Base-by-base conservation (phyloP, 2,113 vertebrate species). In the Hydrochoerus hydrochaeris region DNA sequence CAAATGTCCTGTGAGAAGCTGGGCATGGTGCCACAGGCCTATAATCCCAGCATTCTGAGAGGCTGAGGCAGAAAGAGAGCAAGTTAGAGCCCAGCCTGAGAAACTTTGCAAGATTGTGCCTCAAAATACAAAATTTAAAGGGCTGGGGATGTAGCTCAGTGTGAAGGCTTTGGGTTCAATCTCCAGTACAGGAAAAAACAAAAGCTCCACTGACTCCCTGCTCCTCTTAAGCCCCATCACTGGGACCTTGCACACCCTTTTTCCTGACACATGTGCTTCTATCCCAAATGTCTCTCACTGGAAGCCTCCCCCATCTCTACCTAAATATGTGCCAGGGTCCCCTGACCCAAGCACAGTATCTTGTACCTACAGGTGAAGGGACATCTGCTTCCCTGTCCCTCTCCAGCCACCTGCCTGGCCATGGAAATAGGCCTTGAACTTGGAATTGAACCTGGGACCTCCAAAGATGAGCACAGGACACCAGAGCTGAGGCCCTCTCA, bases 381-480 rank as follows among this genome's bases (percentile, higher is more conserved):
- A 30, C 81, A 5, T 13, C 98, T 97, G 75, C 71, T 22, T n/a
- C 38, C 5, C 90, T 97, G 49, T 98, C 98, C 0, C 84, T 98
- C 28, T 95, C 2, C 8, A 81, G 98, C 97, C 14, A 35, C 98
- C 32, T 35, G 78, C 0, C 1, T 98, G 84, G 98, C 96, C 57
- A 97, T 97, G 32, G 96, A 97, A 20, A 98, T 98, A 80, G 98
- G 98, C 11, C 86, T 99, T n/a, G 5, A 95, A 7, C 97, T 98
- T 24, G 54, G 54, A 57, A 19, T 19, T 57, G 54, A 57, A 57
- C 54, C 54, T 16, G 16, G 54, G 17, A 57, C 54, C 16, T 57
- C 54, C 16, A 16, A 98, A 44, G 57, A 92, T 1, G 32, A 41
- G 10, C 97, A 98, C 67, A 92, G 77, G 6, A 13, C 98, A 35